Percentiles rank a stretch among this genome's conserved stretches.
phyloP scores from a whole-genome alignment of 2,797 vertebrate species.

The Tiaroga cobitis region DNA sequence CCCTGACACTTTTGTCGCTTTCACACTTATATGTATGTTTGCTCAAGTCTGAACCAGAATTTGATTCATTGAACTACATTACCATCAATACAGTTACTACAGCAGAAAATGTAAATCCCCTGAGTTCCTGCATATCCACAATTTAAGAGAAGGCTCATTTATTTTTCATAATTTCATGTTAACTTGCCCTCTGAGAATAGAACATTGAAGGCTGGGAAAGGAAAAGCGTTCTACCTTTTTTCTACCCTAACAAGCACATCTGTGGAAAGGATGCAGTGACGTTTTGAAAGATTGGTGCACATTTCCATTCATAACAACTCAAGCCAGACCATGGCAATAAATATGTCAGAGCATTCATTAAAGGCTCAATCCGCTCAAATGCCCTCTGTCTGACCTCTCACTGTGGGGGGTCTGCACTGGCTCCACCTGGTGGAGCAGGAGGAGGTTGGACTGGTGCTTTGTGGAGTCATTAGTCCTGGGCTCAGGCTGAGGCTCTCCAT shows the following conservation, averaged over 20 bases:
- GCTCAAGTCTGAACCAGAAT: conserved; percentile 9
- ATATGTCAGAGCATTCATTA: conserved; percentile 22
- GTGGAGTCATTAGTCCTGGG: conserved; percentile 62
- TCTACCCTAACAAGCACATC: conserved; percentile 28
- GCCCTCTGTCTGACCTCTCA: conserved; percentile 78
- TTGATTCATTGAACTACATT: conserved; percentile 7
- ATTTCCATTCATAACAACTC: conserved; percentile 36
- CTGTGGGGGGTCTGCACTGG: conserved; percentile 76
- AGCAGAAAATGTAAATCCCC: conserved; percentile 12
- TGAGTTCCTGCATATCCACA: not conserved
- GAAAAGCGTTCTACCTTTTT: not conserved
- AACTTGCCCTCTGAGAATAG: conserved; percentile 3
- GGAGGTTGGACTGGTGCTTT: conserved; percentile 53
- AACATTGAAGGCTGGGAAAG: not conserved
- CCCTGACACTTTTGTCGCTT: not conserved
- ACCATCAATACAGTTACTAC: not conserved
- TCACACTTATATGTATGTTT: conserved; percentile 17
- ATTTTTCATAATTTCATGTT: conserved; percentile 11
- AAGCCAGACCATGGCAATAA: conserved; percentile 26
- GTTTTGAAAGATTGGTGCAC: conserved; percentile 23
- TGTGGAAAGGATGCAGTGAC: conserved; percentile 12
- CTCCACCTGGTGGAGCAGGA: conserved; percentile 73
- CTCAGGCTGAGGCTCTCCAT: conserved; percentile 36
- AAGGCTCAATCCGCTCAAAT: conserved; percentile 6
- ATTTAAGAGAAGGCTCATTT: not conserved